These are phyloP conservation scores for Pseudanteris insignis DNA, from an alignment of 2,888 invertebrate genomes.

Conservation along the genomic window DNA sequence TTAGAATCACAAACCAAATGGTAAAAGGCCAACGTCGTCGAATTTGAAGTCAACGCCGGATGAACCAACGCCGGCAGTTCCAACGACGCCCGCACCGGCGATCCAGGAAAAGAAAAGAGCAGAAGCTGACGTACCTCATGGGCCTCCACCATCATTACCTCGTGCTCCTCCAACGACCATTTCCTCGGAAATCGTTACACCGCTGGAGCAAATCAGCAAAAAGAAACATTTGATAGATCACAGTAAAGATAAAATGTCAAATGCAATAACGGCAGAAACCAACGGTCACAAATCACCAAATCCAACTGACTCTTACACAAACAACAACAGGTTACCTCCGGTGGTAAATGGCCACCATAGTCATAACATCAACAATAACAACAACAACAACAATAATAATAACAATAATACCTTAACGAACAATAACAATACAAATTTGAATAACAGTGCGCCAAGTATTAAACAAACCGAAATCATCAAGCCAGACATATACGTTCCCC, in stretches of 20 bases:
- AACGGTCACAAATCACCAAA: constrained; percentile 63
- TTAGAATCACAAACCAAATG: constrained; percentile 69
- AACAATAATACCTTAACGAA: constrained; percentile 46
- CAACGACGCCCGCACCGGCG: constrained; percentile 62
- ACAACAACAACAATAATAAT: constrained; percentile 49
- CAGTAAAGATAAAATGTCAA: constrained; percentile 52
- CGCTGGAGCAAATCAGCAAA: constrained; percentile 50
- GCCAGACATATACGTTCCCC: constrained; percentile 58
- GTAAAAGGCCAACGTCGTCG: constrained; percentile 66
- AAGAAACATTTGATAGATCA: constrained; percentile 48
- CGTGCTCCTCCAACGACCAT: constrained; percentile 57
- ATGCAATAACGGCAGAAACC: constrained; percentile 52
- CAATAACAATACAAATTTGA: constrained; percentile 57
- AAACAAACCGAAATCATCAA: constrained; percentile 59
- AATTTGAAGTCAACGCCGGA: constrained; percentile 64
- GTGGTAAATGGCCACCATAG: constrained; percentile 60
- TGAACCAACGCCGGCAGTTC: constrained; percentile 63
- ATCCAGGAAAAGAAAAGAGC: constrained; percentile 62
- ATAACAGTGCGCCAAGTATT: constrained; percentile 53
- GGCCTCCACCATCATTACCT: constrained; percentile 62
- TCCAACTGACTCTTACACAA: constrained; percentile 63
- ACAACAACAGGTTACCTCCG: constrained; percentile 63
- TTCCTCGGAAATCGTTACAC: constrained; percentile 56
- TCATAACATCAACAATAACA: constrained; percentile 40
- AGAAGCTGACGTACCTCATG: constrained; percentile 63